Evolutionary conservation across 2,888 invertebrate species (phyloP), one percentile per base, ranked within the genome.

Genomic region (Lathronympha strigana): DNA sequence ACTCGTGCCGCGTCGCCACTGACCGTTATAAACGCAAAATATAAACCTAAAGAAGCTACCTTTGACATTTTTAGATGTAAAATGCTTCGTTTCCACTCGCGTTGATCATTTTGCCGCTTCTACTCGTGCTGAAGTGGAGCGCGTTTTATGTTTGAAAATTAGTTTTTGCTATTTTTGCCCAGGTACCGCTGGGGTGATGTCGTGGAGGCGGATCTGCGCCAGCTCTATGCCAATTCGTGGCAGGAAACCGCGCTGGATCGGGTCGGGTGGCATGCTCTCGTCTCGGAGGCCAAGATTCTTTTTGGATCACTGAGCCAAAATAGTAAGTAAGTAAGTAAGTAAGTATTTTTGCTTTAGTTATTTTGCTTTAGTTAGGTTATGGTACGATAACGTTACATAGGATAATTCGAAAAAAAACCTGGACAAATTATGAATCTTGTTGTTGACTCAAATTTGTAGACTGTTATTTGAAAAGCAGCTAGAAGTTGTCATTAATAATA

Each of bases 1-100:
- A 82, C 82, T 89, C 83, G 78, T 86, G 81, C 83, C 82, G 77
- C 83, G 79, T 83, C 82, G 84, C 82, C 83, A 84, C 79, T 90
- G 90, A 87, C 90, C 90, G 85, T 88, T 87, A 88, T 89, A 88
- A 89, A 90, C 89, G 89, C 89, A 90, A 92, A 92, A 92, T 90
- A 89, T 90, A 91, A 90, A 89, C 88, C 86, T 79, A 88, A 89
- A 90, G 88, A 87, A 88, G 84, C 83, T 84, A 89, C 87, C 87
- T 91, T 90, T 90, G 90, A 90, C 90, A 87, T 90, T 91, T 77
- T 90, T 84, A 84, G 82, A 86, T 82, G 85, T 86, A 84, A 88
- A 91, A 87, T 79, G 84, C 87, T 89, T 83, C 83, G 86, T 88
- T 88, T 85, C 79, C 78, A 85, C 80, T 84, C 74, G 76, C 78